Evolutionary conservation across 2,797 vertebrate species (phyloP).

Genomic region (Natrix natrix): DNA sequence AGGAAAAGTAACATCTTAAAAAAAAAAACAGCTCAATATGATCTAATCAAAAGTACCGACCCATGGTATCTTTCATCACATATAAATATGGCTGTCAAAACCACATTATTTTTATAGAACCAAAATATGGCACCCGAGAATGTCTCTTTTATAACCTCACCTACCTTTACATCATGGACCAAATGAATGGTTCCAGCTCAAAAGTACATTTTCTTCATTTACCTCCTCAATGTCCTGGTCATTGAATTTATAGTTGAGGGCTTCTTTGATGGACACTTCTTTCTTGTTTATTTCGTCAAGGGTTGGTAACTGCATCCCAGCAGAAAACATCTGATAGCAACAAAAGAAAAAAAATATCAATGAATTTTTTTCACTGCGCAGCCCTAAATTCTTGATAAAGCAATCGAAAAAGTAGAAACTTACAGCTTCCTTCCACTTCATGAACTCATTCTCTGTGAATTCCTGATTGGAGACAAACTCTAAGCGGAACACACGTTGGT

Average conservation of each 20-base stretch:
- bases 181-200: slow-evolving; percentile 19
- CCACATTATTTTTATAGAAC: slow-evolving; percentile 11
- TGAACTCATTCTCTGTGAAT: slow-evolving; percentile 96
- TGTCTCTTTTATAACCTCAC: slow-evolving; percentile 31
- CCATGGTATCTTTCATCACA: not conserved
- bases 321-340: slow-evolving; percentile 87
- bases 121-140: not conserved
- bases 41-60: not conserved
- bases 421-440: slow-evolving; percentile 99
- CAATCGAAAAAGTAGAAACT: slow-evolving; percentile 63
- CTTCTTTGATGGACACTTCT: slow-evolving; percentile 97
- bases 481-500: slow-evolving; percentile 93
- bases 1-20: not conserved
- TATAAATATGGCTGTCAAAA: not conserved
- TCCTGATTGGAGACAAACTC: slow-evolving; percentile 99
- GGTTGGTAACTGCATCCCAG: slow-evolving; percentile 94
- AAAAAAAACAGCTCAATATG: not conserved
- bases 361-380: slow-evolving; percentile 16
- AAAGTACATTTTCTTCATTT: slow-evolving; percentile 43
- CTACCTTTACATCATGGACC: slow-evolving; percentile 18
- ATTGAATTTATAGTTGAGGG: slow-evolving; percentile 97
- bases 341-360: not conserved
- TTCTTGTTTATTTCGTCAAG: slow-evolving; percentile 97
- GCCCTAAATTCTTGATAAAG: not conserved
- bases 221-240: slow-evolving; percentile 99